A percentile compares a stretch with the other conserved stretches of the same genome.
phyloP scores from a whole-genome alignment of 2,113 vertebrate species.

The Pseudopipra pipra region DNA sequence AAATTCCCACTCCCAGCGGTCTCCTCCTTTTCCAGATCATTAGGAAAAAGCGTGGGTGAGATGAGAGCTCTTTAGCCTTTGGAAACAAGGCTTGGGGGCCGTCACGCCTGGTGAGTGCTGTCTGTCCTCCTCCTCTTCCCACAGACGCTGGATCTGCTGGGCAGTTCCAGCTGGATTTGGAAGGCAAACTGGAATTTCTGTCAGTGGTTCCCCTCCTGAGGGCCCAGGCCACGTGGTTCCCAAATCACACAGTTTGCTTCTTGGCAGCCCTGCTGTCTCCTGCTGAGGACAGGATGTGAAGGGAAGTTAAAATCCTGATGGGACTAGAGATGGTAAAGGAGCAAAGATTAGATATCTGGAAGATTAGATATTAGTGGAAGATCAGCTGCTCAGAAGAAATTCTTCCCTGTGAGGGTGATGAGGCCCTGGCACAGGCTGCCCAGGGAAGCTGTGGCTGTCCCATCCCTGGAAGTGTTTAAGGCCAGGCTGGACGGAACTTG shows the following conservation, averaged over 20 bases:
- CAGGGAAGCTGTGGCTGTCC: background rate
- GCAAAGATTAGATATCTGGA: too few relatives aligned
- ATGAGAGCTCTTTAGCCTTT: background rate
- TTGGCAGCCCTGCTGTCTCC: background rate
- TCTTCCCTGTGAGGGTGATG: fast-evolving
- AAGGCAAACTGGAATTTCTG: background rate
- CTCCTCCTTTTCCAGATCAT: background rate
- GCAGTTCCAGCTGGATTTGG: background rate
- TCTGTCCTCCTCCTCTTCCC: background rate
- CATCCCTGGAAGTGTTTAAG: background rate
- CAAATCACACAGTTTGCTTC: background rate
- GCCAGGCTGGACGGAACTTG: fast-evolving
- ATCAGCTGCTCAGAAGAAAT: background rate
- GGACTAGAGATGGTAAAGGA: background rate
- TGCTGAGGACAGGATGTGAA: background rate
- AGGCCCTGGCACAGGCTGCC: background rate
- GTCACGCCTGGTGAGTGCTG: fast-evolving
- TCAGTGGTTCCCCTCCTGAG: background rate
- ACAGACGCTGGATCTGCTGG: background rate
- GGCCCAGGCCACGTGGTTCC: background rate
- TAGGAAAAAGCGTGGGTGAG: background rate
- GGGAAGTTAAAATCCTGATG: background rate
- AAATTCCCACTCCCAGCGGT: background rate
- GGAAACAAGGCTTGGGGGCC: background rate
- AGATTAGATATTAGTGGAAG: background rate